Evolutionary conservation across 2,888 invertebrate genomes (phyloP).

Genomic region (Bellardia bayeri): DNA sequence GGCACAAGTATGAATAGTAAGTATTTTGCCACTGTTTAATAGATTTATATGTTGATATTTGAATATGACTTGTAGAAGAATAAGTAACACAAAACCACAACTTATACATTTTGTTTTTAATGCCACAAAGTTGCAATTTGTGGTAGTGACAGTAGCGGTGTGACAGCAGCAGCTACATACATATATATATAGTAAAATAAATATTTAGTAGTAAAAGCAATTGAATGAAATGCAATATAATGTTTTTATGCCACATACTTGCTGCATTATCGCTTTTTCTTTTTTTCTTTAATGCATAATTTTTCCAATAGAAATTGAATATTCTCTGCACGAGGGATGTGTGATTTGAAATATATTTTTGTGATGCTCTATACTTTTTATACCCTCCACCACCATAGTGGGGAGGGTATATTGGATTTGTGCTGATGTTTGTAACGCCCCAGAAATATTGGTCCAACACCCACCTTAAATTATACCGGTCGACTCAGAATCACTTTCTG

Average conservation of each 20-base stretch:
- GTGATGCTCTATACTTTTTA: neutral
- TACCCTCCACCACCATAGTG: too few species aligned
- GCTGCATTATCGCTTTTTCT: conserved; percentile 25
- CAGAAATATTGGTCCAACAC: too few species aligned
- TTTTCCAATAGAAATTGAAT: conserved; percentile 20
- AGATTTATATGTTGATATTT: conserved; percentile 63
- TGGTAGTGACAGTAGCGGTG: conserved; percentile 61
- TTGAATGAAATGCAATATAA: conserved; percentile 60
- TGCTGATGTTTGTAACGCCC: too few species aligned
- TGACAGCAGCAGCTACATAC: conserved; percentile 16
- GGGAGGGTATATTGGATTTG: too few species aligned
- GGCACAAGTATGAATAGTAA: conserved; percentile 52
- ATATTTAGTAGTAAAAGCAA: conserved; percentile 52
- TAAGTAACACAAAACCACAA: conserved; percentile 57
- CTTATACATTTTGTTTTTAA: conserved; percentile 33
- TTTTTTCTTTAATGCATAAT: conserved; percentile 29
- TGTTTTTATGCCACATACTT: conserved; percentile 38
- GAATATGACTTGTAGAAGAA: conserved; percentile 52
- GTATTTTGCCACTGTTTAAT: conserved; percentile 67
- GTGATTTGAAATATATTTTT: neutral
- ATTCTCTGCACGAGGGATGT: conserved; percentile 33
- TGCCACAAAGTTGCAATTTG: conserved; percentile 68
- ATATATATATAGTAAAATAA: neutral
- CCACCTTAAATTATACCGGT: too few species aligned
- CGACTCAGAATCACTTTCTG: too few species aligned